Percentiles rank a stretch among this genome's conserved stretches.
phyloP scores from a whole-genome alignment of 2,113 vertebrate genomes.

The Murina feae region DNA sequence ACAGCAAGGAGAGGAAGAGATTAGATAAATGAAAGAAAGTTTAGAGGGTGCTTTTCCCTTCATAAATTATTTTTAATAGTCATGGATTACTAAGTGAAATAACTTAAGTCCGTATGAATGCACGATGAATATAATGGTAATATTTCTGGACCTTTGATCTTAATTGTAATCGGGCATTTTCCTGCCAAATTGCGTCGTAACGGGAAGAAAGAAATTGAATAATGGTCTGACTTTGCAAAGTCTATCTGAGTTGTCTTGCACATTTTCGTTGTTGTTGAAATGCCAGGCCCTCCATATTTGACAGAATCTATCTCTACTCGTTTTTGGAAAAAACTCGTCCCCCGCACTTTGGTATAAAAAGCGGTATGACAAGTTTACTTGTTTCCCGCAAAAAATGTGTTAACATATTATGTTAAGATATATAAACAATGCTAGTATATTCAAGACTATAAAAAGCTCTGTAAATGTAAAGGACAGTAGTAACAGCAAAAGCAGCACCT shows the following conservation, averaged over 20 bases:
- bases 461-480: background rate
- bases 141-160: background rate
- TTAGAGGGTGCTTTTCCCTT: background rate
- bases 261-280: too few species aligned
- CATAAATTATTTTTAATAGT: background rate
- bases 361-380: too few species aligned
- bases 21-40: background rate
- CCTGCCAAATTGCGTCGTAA: too few species aligned
- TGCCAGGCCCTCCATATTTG: too few species aligned
- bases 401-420: background rate
- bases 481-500: slow-evolving; percentile 16
- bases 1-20: background rate
- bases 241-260: too few species aligned
- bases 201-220: too few species aligned
- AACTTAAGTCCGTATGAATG: background rate
- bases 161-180: too few species aligned
- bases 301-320: too few species aligned
- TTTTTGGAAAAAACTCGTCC: too few species aligned
- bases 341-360: too few species aligned
- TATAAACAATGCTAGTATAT: background rate
- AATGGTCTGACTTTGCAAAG: too few species aligned
- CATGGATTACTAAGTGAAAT: background rate
- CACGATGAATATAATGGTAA: background rate
- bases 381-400: too few species aligned
- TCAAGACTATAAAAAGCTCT: background rate